A percentile compares a stretch with the other conserved stretches of the same genome.
These are phyloP conservation scores for Pseudomyrmex dendroicus DNA, from an alignment of 1,140 invertebrate genomes.

Conservation along the genomic window DNA sequence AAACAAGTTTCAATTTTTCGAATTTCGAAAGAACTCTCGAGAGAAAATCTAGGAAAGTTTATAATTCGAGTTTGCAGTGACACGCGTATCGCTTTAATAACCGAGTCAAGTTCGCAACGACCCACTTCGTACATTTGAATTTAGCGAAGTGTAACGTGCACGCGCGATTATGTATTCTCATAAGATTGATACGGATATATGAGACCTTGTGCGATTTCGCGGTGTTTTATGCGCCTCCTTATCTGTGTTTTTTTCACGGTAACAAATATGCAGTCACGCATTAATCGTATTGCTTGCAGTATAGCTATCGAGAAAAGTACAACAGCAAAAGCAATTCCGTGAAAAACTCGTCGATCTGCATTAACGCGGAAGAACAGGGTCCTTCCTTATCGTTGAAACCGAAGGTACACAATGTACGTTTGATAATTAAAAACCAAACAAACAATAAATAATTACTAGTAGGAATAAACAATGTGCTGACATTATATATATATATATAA, in stretches of 20 bases:
- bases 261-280: neutral
- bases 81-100: constrained; percentile 7
- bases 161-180: neutral
- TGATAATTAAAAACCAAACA: neutral
- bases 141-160: constrained; percentile 6
- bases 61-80: neutral
- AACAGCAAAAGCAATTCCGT: constrained; percentile 63
- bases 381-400: constrained; percentile 70
- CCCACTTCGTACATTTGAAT: neutral
- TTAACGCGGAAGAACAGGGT: constrained; percentile 70
- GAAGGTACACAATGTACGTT: constrained; percentile 75
- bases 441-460: neutral
- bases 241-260: neutral
- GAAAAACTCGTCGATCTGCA: constrained; percentile 69
- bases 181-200: neutral
- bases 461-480: too few species aligned
- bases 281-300: constrained; percentile 54
- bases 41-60: neutral
- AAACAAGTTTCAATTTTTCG: neutral
- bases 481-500: too few species aligned
- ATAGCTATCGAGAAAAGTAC: constrained; percentile 61
- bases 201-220: neutral
- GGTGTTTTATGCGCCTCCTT: too few species aligned
- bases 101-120: constrained; percentile 5
- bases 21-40: neutral